A percentile compares a stretch with the other conserved stretches of the same genome.
Conservation (phyloP, 2,113 vertebrate genomes). For the Aegithalos caudatus region DNA sequence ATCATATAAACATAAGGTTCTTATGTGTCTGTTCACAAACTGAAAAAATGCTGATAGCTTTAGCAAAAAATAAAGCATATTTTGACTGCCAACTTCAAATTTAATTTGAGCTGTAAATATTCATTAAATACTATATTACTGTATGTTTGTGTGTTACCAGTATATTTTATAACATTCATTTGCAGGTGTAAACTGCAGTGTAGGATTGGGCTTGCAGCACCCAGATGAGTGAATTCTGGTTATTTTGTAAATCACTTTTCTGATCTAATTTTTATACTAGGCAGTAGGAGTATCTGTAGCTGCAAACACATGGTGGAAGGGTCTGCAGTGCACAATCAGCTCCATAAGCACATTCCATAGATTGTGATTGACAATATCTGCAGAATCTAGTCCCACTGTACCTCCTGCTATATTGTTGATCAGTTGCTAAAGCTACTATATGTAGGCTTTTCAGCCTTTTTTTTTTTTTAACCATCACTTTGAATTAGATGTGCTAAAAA, state of each 20-base stretch:
- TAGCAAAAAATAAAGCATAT: background rate
- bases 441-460: background rate
- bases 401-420: background rate
- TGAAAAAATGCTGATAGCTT: background rate
- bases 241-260: background rate
- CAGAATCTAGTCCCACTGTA: background rate
- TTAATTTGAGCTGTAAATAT: background rate
- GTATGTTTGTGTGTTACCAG: background rate
- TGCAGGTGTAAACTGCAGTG: background rate
- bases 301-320: background rate
- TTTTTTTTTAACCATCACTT: background rate
- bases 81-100: background rate
- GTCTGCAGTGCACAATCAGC: background rate
- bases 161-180: background rate
- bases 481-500: background rate
- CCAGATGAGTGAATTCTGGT: background rate
- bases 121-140: background rate
- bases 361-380: background rate
- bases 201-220: background rate
- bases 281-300: background rate
- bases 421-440: background rate
- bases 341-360: background rate
- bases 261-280: background rate
- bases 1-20: background rate
- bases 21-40: background rate